phyloP scores from a whole-genome alignment of 2,113 vertebrate species.

The Neolamprologus brichardi region DNA sequence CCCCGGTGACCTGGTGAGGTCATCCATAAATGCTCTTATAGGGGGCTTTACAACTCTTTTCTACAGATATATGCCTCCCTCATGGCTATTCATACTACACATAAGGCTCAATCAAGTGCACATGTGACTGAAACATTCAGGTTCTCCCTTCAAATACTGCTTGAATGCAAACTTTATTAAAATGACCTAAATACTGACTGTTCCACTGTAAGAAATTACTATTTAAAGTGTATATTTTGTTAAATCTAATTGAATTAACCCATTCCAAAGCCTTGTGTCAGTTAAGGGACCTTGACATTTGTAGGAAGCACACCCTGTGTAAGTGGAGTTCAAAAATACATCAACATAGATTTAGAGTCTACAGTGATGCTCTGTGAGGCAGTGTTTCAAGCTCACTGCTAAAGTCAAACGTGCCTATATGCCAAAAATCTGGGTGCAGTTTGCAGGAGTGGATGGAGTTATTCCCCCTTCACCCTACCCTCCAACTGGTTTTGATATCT shows the following conservation, averaged over 20 bases:
- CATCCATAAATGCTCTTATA: not conserved
- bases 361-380: not conserved
- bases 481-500: not conserved
- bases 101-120: not conserved
- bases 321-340: not conserved
- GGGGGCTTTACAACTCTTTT: not conserved
- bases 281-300: not conserved
- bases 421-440: not conserved
- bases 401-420: not conserved
- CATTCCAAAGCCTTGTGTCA: not conserved
- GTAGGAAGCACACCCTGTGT: not conserved
- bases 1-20: not conserved
- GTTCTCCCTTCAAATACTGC: not conserved
- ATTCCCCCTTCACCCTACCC: not conserved
- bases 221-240: not conserved
- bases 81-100: not conserved
- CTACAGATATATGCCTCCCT: not conserved
- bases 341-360: not conserved
- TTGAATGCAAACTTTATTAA: not conserved
- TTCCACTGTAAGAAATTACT: not conserved
- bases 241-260: not conserved
- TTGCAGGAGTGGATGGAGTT: not conserved
- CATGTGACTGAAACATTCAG: not conserved
- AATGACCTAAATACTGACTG: not conserved
- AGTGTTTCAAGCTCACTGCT: not conserved